Conservation (phyloP, 2,797 vertebrate genomes). For the Lacerta agilis region DNA sequence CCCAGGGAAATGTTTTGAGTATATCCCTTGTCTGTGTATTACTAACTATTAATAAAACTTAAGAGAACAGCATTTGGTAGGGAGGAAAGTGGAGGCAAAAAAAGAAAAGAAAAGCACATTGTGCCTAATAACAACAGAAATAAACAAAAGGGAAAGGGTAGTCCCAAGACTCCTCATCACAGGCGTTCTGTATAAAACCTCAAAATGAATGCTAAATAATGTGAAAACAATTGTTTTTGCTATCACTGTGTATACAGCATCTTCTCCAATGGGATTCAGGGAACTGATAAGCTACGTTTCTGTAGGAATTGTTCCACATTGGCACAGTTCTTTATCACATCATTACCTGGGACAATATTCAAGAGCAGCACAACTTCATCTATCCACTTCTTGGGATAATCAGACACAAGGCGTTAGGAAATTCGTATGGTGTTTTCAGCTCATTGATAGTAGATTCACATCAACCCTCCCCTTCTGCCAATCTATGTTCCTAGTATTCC, state of each 20-base stretch:
- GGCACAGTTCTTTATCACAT: neutral
- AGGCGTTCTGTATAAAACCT: neutral
- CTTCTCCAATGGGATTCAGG: constrained; percentile 46
- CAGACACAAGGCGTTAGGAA: neutral
- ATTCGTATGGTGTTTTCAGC: neutral
- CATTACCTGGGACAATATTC: constrained; percentile 40
- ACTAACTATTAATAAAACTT: constrained; percentile 21
- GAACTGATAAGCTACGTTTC: constrained; percentile 33
- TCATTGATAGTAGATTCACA: neutral
- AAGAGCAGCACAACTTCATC: constrained; percentile 10
- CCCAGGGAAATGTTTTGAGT: neutral
- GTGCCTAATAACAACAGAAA: constrained; percentile 29
- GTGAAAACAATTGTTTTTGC: neutral
- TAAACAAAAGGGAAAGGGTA: constrained; percentile 12
- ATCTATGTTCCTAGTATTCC: neutral
- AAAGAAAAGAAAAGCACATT: constrained; percentile 14
- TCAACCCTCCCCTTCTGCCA: no score
- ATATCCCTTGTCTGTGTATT: constrained; percentile 27
- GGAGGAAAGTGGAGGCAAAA: neutral
- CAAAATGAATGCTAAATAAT: constrained; percentile 35
- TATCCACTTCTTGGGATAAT: constrained; percentile 24
- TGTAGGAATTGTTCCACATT: constrained; percentile 8
- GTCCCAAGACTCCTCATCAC: neutral
- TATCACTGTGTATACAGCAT: constrained; percentile 24
- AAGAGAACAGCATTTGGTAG: neutral